Evolutionary conservation across 2,888 invertebrate species (phyloP).

Genomic region (Orgyia antiqua): DNA sequence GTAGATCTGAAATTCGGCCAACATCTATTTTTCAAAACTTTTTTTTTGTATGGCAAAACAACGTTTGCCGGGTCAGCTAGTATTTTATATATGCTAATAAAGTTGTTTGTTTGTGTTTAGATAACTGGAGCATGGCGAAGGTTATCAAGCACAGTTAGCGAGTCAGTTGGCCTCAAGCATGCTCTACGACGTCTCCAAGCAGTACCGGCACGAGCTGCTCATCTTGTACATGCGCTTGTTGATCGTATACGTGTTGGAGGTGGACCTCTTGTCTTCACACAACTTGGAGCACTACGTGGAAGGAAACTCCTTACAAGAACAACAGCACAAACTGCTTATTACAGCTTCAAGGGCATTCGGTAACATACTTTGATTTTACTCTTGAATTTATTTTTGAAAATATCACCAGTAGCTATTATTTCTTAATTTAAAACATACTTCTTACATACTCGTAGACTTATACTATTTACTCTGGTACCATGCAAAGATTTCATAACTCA

Average conservation of each 20-base stretch:
- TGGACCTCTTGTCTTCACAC: constrained; percentile 60
- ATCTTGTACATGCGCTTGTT: constrained; percentile 67
- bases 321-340: constrained; percentile 56
- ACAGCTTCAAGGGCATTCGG: constrained; percentile 73
- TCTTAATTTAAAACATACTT: too few species aligned
- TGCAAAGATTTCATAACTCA: too few species aligned
- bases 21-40: too few species aligned
- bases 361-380: constrained; percentile 16
- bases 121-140: constrained; percentile 72
- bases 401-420: too few species aligned
- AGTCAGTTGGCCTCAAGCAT: constrained; percentile 68
- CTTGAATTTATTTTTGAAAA: too few species aligned
- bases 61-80: too few species aligned
- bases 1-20: too few species aligned
- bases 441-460: background rate
- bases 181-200: constrained; percentile 65
- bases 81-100: too few species aligned
- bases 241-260: constrained; percentile 75
- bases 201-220: constrained; percentile 67
- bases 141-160: constrained; percentile 67
- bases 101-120: constrained; percentile 35
- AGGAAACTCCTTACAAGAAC: constrained; percentile 62
- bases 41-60: too few species aligned
- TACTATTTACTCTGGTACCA: background rate
- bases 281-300: constrained; percentile 59